phyloP scores from a whole-genome alignment of 2,888 invertebrate species.

The Platerodrilus igneus region DNA sequence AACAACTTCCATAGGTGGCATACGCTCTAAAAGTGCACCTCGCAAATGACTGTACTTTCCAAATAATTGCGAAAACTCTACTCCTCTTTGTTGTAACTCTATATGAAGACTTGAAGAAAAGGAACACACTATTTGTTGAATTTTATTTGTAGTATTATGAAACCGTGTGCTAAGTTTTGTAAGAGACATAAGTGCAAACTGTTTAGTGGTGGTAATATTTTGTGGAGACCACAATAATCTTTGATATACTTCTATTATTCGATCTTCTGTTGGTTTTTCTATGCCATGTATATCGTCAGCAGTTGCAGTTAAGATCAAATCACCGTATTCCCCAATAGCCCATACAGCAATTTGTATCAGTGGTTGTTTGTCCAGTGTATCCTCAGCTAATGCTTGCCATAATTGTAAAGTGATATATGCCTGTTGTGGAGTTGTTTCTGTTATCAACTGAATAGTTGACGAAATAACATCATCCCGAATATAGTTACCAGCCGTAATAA shows the following conservation, averaged over 20 bases:
- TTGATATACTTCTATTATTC: conserved; percentile 86
- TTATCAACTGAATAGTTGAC: conserved; percentile 92
- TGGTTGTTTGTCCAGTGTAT: conserved; percentile 69
- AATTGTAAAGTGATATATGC: conserved; percentile 86
- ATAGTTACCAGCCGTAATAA: conserved; percentile 96
- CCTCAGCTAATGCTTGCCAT: conserved; percentile 72
- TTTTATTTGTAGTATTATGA: conserved; percentile 71
- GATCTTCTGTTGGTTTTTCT: conserved; percentile 69
- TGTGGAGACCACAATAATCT: conserved; percentile 88
- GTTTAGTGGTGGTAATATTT: conserved; percentile 86
- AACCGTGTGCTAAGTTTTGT: conserved; percentile 94
- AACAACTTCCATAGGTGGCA: conserved; percentile 89
- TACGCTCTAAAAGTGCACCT: conserved; percentile 87
- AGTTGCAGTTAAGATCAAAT: conserved; percentile 67
- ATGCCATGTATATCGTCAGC: conserved; percentile 41
- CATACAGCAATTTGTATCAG: conserved; percentile 92
- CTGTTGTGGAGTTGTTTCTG: conserved; percentile 81
- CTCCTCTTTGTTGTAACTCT: conserved; percentile 96
- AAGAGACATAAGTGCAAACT: conserved; percentile 89
- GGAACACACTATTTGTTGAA: conserved; percentile 82
- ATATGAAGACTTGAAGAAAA: conserved; percentile 95
- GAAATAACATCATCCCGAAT: conserved; percentile 98
- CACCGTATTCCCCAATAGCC: conserved; percentile 98
- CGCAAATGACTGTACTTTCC: conserved; percentile 76
- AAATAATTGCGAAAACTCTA: conserved; percentile 91